Evolutionary conservation across 2,888 invertebrate genomes (phyloP).

Genomic region (Drosophila nr. perissopoda): DNA sequence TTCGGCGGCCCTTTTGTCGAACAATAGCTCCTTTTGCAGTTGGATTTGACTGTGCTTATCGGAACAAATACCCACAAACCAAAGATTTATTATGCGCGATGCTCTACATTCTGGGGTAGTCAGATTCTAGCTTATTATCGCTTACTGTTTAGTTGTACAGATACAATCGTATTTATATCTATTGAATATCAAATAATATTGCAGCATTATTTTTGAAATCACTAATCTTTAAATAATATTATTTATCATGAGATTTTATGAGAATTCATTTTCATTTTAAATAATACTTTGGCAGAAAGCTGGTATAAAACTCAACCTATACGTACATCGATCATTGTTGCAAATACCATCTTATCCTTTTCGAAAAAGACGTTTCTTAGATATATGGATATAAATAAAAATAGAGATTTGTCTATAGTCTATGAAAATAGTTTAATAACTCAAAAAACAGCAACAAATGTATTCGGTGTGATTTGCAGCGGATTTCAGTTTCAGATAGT

Average conservation of each 20-base stretch:
- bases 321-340: neutral
- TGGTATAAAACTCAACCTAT: neutral
- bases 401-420: neutral
- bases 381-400: neutral
- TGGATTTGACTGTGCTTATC: slow-evolving; percentile 67
- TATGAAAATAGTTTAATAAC: neutral
- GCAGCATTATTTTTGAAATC: neutral
- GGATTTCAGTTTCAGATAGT: slow-evolving; percentile 12
- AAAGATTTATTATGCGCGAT: slow-evolving; percentile 68
- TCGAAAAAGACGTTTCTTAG: too few species aligned
- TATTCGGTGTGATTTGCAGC: neutral
- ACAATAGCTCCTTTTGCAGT: slow-evolving; percentile 69
- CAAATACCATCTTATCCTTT: neutral
- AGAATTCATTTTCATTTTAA: neutral
- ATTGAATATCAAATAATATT: neutral
- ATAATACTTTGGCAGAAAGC: neutral
- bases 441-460: neutral
- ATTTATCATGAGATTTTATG: neutral
- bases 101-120: slow-evolving; percentile 49
- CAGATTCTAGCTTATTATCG: neutral
- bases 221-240: neutral
- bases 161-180: neutral
- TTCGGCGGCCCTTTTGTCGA: slow-evolving; percentile 63
- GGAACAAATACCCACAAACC: slow-evolving; percentile 40
- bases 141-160: neutral